A percentile compares a stretch with the other conserved stretches of the same genome.
Evolutionary conservation across 2,888 invertebrate genomes (phyloP).

Genomic region (Bedellia somnulentella): DNA sequence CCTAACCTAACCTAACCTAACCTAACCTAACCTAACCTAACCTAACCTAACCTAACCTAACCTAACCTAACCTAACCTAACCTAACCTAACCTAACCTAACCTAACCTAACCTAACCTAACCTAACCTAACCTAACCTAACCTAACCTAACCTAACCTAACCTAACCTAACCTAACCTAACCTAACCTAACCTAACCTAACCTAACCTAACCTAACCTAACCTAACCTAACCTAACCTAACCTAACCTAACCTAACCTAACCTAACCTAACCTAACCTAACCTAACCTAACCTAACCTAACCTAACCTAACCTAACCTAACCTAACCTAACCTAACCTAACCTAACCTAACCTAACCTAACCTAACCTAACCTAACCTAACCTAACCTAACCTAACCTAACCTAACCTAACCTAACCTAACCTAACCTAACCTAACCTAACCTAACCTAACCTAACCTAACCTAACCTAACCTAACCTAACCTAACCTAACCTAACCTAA

Average conservation of each 20-base stretch:
- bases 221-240: slow-evolving; percentile 5
- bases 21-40: slow-evolving; percentile 7
- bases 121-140: slow-evolving; percentile 4
- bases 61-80: slow-evolving; percentile 5
- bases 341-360: slow-evolving; percentile 8
- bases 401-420: slow-evolving; percentile 7
- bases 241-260: slow-evolving; percentile 5
- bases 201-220: slow-evolving; percentile 5
- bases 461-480: slow-evolving; percentile 8
- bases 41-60: slow-evolving; percentile 7
- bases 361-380: slow-evolving; percentile 8
- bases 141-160: slow-evolving; percentile 4
- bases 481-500: slow-evolving; percentile 8
- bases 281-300: slow-evolving; percentile 5
- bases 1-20: slow-evolving; percentile 7
- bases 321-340: slow-evolving; percentile 6
- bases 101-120: slow-evolving; percentile 4
- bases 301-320: slow-evolving; percentile 6
- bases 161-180: slow-evolving; percentile 5
- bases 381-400: slow-evolving; percentile 6
- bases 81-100: slow-evolving; percentile 4
- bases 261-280: slow-evolving; percentile 5
- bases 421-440: slow-evolving; percentile 7
- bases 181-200: slow-evolving; percentile 5
- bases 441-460: slow-evolving; percentile 8